Base-by-base conservation (phyloP, 2,888 invertebrate genomes). In the Cordilura impudica region DNA sequence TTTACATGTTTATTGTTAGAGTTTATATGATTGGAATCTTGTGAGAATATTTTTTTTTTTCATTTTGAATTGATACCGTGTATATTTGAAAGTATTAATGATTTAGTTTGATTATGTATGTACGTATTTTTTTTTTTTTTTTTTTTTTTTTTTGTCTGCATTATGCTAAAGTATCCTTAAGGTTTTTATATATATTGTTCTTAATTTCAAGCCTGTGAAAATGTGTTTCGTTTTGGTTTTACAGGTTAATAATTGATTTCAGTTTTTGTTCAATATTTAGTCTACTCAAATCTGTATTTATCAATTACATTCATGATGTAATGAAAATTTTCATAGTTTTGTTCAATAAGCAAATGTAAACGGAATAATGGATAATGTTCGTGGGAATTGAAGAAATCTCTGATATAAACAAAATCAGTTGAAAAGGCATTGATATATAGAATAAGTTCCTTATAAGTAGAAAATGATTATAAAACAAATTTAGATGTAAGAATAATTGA, bases 31-130 rank as follows among this genome's bases (percentile, higher is more conserved):
- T 79, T 63, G 54, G 56, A 56, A 75, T 79, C 75, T 79, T 56
- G 75, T 79, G 79, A 79, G 79, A 79, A 72, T 61, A 71, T 78
- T 67, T 72, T 71, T 43, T 53, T 67, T 10, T 23, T 8, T 58
- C 21, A 47, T 49, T 61, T 23, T 45, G 47, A 70, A 71, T 71
- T 70, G 69, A 73, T 73, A 70, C 58, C 77, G 66, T 65, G 45
- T 75, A 71, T 75, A 71, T 71, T 75, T 63, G 67, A 75, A 79
- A 79, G 79, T 72, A 79, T 79, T 79, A 67, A 79, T 75, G 74
- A 71, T 75, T 75, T 75, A 58, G 49, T 49, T 71, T 66, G 53
- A 66, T 74, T 74, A 47, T 74, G 70, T 54, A 23, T 43, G 26
- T 26, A 49, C 10, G 61, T 65, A 47, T 65, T 39, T n/a, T 53